Evolutionary conservation across 2,888 invertebrate genomes (phyloP).

Genomic region (Ornithoptera alexandrae): DNA sequence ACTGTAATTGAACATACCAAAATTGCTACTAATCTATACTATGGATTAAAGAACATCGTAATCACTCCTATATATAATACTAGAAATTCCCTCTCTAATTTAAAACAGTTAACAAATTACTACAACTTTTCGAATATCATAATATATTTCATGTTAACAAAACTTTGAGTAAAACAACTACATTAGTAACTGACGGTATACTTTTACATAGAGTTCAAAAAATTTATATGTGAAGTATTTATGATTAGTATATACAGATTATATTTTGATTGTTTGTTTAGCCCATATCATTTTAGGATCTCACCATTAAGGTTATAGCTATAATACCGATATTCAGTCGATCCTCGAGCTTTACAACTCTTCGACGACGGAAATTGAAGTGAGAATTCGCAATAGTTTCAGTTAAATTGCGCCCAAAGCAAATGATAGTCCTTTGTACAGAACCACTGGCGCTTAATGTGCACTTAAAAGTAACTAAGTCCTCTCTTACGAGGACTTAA

Average conservation of each 20-base stretch:
- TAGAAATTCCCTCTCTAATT: no score
- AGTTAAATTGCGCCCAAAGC: conserved; percentile 15
- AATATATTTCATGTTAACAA: no score
- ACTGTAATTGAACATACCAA: not conserved
- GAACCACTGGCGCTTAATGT: conserved; percentile 12
- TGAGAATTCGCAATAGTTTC: conserved; percentile 10
- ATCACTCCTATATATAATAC: not conserved
- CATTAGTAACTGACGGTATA: no score
- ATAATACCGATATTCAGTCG: not conserved
- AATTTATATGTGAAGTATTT: no score
- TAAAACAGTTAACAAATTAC: no score
- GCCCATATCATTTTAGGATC: no score
- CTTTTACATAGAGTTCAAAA: no score
- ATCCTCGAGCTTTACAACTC: not conserved
- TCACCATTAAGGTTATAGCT: no score
- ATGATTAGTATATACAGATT: no score
- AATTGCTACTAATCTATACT: not conserved
- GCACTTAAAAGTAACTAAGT: conserved; percentile 10
- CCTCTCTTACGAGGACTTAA: conserved; percentile 12
- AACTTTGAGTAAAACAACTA: no score
- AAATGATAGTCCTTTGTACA: conserved; percentile 11
- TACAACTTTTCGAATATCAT: no score
- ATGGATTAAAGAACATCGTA: not conserved
- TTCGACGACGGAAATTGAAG: conserved; percentile 9
- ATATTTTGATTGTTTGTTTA: no score